Conservation (phyloP, 2,797 vertebrate genomes). For the Urocyon cinereoargenteus region DNA sequence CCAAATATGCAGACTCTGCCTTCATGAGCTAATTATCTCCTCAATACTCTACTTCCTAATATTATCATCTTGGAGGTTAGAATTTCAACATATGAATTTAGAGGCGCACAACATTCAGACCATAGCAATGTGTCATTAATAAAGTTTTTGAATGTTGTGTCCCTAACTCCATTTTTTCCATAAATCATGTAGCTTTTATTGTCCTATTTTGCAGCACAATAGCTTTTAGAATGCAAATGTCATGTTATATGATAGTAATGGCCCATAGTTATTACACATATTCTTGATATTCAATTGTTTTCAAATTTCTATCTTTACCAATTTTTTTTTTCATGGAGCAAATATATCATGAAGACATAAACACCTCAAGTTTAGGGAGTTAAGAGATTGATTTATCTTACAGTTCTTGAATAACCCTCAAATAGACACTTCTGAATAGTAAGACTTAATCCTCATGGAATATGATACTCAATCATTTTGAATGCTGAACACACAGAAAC, state of each 20-base stretch:
- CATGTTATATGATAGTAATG: background rate
- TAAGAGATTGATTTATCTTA: background rate
- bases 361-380: background rate
- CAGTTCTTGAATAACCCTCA: conserved; percentile 1
- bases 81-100: background rate
- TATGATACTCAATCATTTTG: conserved; percentile 56
- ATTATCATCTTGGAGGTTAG: background rate
- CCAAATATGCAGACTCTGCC: background rate
- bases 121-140: background rate
- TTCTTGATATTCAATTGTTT: background rate
- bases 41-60: background rate
- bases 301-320: background rate
- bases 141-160: background rate
- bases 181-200: background rate
- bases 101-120: background rate
- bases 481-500: conserved; percentile 63
- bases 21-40: background rate
- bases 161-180: background rate
- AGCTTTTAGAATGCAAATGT: background rate
- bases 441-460: background rate
- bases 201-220: background rate
- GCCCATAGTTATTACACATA: background rate
- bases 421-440: background rate
- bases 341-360: background rate
- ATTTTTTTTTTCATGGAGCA: conserved; percentile 1